A percentile compares a stretch with the other conserved stretches of the same genome.
Evolutionary conservation across 2,888 invertebrate genomes (phyloP).

Genomic region (Ophion ventricosus): DNA sequence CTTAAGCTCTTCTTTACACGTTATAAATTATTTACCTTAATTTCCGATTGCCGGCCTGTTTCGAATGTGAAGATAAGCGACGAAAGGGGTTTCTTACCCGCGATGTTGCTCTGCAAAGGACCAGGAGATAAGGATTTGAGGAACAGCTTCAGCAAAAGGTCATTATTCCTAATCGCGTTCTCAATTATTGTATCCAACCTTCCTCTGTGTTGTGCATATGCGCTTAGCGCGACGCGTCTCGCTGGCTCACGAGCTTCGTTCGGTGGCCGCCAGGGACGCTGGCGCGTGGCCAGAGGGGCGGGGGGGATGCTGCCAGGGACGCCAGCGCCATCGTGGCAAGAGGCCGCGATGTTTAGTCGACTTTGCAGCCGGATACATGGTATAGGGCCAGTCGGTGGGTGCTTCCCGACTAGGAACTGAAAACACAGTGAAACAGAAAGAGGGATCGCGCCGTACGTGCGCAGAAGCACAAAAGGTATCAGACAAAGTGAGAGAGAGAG

Average conservation of each 20-base stretch:
- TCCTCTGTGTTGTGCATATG: slow-evolving; percentile 16
- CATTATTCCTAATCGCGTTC: no score
- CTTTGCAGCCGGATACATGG: slow-evolving; percentile 9
- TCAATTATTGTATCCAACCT: no score
- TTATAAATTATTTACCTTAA: no score
- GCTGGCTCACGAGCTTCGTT: slow-evolving; percentile 70
- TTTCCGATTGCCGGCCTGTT: no score
- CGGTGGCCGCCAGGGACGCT: slow-evolving; percentile 67
- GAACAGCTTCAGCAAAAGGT: no score
- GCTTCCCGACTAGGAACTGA: background rate
- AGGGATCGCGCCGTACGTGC: slow-evolving; percentile 6
- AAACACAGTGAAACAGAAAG: slow-evolving; percentile 1
- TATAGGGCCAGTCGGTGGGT: background rate
- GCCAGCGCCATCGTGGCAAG: slow-evolving; percentile 4
- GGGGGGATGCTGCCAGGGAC: slow-evolving; percentile 46
- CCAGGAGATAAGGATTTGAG: no score
- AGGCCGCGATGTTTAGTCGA: slow-evolving; percentile 4
- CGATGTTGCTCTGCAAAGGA: no score
- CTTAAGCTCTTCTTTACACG: no score
- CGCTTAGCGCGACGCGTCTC: slow-evolving; percentile 25
- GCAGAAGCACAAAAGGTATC: slow-evolving; percentile 36
- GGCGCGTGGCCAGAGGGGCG: slow-evolving; percentile 68
- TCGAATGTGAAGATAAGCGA: no score
- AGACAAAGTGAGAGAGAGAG: slow-evolving; percentile 9
- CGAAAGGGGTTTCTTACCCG: no score